A percentile compares a stretch with the other conserved stretches of the same genome.
Evolutionary conservation across 2,113 vertebrate genomes (phyloP).

Genomic region (Austrofundulus limnaeus): DNA sequence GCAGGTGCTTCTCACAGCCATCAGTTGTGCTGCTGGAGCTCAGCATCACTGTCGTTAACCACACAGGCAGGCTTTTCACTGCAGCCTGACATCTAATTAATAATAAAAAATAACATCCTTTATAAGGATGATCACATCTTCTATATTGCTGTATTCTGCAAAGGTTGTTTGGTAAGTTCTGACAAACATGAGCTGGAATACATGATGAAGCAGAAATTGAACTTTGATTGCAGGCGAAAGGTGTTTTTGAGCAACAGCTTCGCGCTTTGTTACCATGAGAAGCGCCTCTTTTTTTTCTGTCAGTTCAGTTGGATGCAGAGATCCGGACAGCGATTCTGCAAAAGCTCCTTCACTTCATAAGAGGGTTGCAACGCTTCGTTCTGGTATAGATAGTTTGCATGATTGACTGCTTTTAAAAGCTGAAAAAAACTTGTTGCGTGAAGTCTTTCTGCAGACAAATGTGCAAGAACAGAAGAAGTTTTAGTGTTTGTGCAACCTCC

Average conservation of each 20-base stretch:
- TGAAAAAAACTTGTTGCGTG: constrained; percentile 20
- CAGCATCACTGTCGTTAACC: constrained; percentile 22
- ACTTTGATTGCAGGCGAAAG: constrained; percentile 8
- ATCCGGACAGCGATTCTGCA: background rate
- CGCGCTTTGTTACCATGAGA: background rate
- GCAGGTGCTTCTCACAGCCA: constrained; percentile 61
- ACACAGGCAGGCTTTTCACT: constrained; percentile 3
- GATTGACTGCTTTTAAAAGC: background rate
- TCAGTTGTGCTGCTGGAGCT: constrained; percentile 6
- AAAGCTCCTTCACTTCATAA: background rate
- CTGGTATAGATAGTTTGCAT: background rate
- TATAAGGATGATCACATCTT: background rate
- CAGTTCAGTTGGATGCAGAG: background rate
- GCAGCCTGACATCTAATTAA: too few species aligned
- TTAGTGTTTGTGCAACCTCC: background rate
- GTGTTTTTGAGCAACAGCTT: constrained; percentile 66
- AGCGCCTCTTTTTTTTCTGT: constrained; percentile 10
- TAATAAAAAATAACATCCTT: background rate
- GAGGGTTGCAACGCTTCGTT: background rate
- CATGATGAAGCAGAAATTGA: constrained; percentile 5
- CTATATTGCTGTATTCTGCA: too few species aligned
- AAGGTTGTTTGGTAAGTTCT: too few species aligned
- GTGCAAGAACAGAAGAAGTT: background rate
- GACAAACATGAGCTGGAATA: background rate
- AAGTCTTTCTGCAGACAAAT: constrained; percentile 10